phyloP scores from a whole-genome alignment of 1,140 invertebrate genomes.

The Lepidurus couesii region DNA sequence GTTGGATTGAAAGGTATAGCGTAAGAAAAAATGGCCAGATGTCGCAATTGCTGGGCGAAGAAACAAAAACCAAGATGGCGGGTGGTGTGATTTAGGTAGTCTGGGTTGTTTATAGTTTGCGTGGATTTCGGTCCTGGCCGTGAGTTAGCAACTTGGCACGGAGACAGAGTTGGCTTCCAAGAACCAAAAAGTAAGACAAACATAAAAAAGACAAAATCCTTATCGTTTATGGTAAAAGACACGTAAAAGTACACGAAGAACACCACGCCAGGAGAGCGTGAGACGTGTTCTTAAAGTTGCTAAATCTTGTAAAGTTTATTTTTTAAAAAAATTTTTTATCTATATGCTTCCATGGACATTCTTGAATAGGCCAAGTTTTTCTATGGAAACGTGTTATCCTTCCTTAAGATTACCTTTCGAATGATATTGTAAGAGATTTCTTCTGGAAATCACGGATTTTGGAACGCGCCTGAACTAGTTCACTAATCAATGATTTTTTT shows the following conservation, averaged over 20 bases:
- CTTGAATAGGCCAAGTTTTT: too few relatives aligned
- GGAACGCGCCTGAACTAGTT: neutral
- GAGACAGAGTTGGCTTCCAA: neutral
- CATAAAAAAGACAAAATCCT: neutral
- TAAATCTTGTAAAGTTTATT: too few relatives aligned
- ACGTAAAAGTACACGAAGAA: neutral
- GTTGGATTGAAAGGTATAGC: neutral
- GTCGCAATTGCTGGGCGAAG: neutral
- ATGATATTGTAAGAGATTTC: too few relatives aligned
- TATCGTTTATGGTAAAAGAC: neutral
- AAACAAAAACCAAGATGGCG: neutral
- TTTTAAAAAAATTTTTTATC: too few relatives aligned
- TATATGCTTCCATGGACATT: too few relatives aligned
- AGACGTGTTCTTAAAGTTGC: too few relatives aligned
- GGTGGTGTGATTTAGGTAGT: neutral
- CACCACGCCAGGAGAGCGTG: too few relatives aligned
- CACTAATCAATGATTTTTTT: conserved; percentile 24
- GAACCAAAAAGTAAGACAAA: neutral
- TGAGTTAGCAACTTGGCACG: conserved; percentile 21
- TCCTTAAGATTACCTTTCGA: too few relatives aligned
- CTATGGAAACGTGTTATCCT: too few relatives aligned
- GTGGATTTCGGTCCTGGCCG: neutral
- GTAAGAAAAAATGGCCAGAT: neutral
- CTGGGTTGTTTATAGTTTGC: neutral
- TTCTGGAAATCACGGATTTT: neutral